Base-by-base conservation (phyloP, 2,113 vertebrate genomes). In the Semnopithecus entellus region DNA sequence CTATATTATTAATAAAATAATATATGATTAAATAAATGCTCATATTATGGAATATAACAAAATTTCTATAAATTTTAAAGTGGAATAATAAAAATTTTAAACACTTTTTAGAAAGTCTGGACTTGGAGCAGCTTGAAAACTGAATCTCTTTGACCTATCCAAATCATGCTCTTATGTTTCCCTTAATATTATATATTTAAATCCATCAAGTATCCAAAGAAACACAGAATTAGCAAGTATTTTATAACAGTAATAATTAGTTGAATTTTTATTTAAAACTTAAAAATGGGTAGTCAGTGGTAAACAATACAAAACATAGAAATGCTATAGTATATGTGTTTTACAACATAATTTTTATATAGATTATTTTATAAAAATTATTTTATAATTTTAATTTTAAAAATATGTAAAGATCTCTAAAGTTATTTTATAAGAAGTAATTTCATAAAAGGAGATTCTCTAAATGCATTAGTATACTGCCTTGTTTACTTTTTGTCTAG, bases 351-450 rank as follows among this genome's bases (percentile, higher is more conserved):
- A 64, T 64, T 64, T 64, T 64, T 30, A 64, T 30, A 64, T 64
- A 64, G 27, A 64, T 64, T 64, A 13, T 61, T 27, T 61, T 13
- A 61, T 64, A 30, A 64, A 64, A 30, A 30, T 84, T 38, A 43
- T 82, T 86, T 97, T 61, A 78, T 92, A 78, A 79, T 82, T 97
- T 93, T 93, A 50, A 76, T 89, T 94, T 95, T 73, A 80, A 88
- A 93, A 91, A 18, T 83, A 61, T 52, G 70, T 91, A 40, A 87
- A 55, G 22, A 76, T 2, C 79, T 52, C 45, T 91, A 75, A 93
- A 82, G n/a, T 91, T 80, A 59, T 61, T 94, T 88, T 85, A 12
- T 88, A 81, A 91, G 43, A 72, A 80, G n/a, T 89, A 73, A 72
- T 82, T 97, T 90, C 68, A 78, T 81, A 86, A 83, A 35, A 87